These are phyloP conservation scores for Microplitis mediator DNA, from an alignment of 1,140 invertebrate genomes.

Conservation along the genomic window DNA sequence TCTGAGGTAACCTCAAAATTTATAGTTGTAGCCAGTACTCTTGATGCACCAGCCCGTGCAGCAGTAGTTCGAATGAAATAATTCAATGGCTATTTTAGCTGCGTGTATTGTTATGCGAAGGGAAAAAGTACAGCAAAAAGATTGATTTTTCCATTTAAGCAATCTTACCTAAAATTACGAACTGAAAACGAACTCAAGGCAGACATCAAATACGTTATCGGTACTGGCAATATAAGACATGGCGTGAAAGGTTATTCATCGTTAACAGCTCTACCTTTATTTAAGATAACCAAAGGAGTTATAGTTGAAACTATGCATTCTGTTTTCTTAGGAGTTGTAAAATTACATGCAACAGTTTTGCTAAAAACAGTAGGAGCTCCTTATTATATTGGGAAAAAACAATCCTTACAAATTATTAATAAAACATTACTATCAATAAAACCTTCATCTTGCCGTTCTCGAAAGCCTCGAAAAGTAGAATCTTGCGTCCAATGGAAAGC, in stretches of 20 bases:
- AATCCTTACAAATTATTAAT: not conserved
- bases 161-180: not conserved
- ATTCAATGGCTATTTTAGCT: not conserved
- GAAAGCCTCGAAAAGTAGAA: not conserved
- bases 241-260: not conserved
- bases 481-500: not conserved
- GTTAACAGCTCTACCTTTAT: not conserved
- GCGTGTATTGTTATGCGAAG: not conserved
- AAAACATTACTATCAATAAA: not conserved
- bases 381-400: not conserved
- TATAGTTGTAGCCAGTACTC: no score
- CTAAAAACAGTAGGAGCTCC: not conserved
- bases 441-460: not conserved
- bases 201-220: no score
- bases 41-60: no score
- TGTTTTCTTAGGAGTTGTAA: conserved; percentile 26
- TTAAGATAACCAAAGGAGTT: conserved; percentile 13
- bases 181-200: not conserved
- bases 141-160: not conserved
- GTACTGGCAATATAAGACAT: not conserved
- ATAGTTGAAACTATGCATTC: conserved; percentile 30
- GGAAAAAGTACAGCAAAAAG: not conserved
- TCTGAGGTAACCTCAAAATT: no score
- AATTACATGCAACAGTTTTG: conserved; percentile 13
- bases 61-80: no score